These are phyloP conservation scores for Sebastiscus albofasciatus DNA, from an alignment of 2,797 vertebrate genomes.

Conservation along the genomic window DNA sequence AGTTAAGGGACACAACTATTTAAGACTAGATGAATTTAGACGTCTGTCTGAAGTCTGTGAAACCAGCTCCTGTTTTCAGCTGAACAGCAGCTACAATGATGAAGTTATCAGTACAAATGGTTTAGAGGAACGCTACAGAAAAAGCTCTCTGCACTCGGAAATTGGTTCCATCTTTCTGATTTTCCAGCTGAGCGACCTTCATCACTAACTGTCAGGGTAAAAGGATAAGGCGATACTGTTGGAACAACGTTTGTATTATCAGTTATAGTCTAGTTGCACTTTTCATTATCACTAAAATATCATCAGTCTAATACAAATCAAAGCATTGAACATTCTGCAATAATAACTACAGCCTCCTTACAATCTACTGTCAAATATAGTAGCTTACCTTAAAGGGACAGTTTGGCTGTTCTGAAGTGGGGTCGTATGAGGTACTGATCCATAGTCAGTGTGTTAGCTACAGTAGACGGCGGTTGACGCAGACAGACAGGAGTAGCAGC, in stretches of 20 bases:
- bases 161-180: not conserved
- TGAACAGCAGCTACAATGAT: not conserved
- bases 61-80: not conserved
- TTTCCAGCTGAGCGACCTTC: not conserved
- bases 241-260: not conserved
- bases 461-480: no score
- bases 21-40: not conserved
- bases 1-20: not conserved
- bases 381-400: not conserved
- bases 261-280: not conserved
- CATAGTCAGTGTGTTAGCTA: no score
- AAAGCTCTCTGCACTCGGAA: not conserved
- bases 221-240: not conserved
- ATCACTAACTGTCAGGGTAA: not conserved
- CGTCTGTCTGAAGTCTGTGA: not conserved
- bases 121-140: not conserved
- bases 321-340: not conserved
- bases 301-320: not conserved
- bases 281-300: not conserved
- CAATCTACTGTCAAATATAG: not conserved
- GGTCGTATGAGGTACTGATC: no score
- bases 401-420: no score
- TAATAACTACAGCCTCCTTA: not conserved
- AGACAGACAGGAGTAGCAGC: no score
- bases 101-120: not conserved